Conservation (phyloP, 2,113 vertebrate genomes). For the Boleophthalmus pectinirostris region DNA sequence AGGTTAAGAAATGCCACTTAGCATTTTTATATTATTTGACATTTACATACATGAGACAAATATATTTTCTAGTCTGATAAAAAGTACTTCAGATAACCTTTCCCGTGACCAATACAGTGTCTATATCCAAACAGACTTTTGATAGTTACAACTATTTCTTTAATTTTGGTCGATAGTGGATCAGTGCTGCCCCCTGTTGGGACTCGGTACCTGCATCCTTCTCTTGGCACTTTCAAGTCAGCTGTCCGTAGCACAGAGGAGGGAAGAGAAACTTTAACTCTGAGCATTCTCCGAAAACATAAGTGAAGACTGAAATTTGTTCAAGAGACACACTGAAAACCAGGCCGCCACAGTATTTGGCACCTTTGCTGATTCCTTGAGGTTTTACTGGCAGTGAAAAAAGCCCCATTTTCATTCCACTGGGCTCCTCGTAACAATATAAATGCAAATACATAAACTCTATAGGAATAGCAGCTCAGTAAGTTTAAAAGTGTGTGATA, state of each 20-base stretch:
- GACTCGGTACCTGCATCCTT: conserved; percentile 64
- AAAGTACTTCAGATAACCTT: background rate
- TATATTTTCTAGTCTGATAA: background rate
- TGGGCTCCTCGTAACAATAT: conserved; percentile 58
- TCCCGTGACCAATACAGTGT: conserved; percentile 5
- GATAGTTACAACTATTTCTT: conserved; percentile 36
- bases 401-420: conserved; percentile 60
- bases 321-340: conserved; percentile 17
- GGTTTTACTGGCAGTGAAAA: conserved; percentile 23
- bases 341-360: background rate
- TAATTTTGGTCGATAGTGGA: conserved; percentile 19
- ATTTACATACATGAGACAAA: background rate
- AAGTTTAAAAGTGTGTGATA: conserved; percentile 49
- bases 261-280: conserved; percentile 58
- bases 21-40: background rate
- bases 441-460: conserved; percentile 72
- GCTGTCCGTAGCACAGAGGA: conserved; percentile 55
- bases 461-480: conserved; percentile 40
- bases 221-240: conserved; percentile 47
- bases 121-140: conserved; percentile 35
- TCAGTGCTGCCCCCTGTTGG: conserved; percentile 36
- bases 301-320: conserved; percentile 11
- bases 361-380: conserved; percentile 21
- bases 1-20: background rate
- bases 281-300: conserved; percentile 32